These are phyloP conservation scores for Aspidapion aeneum DNA, from an alignment of 2,888 invertebrate species.

Conservation along the genomic window DNA sequence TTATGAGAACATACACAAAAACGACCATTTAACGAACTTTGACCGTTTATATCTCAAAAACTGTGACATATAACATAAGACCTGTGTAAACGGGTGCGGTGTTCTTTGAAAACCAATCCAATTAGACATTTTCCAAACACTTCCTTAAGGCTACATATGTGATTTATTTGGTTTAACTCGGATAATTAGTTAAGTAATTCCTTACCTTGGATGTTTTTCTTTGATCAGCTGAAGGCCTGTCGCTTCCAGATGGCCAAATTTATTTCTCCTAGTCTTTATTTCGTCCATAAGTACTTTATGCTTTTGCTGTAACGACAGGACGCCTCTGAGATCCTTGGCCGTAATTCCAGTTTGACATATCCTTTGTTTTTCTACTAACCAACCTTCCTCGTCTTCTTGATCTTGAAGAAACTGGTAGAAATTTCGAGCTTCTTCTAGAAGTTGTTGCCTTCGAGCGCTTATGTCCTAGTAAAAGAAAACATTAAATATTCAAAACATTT, in stretches of 20 bases:
- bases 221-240: slow-evolving; percentile 59
- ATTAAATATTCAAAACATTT: slow-evolving; percentile 5
- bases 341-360: slow-evolving; percentile 91
- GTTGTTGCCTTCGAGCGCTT: slow-evolving; percentile 72
- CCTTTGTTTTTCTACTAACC: slow-evolving; percentile 92
- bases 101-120: too few species aligned
- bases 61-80: too few species aligned
- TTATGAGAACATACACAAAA: too few species aligned
- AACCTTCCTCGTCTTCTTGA: slow-evolving; percentile 96
- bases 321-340: slow-evolving; percentile 89
- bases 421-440: slow-evolving; percentile 88
- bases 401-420: slow-evolving; percentile 96
- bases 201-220: slow-evolving; percentile 73
- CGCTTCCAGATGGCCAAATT: slow-evolving; percentile 69
- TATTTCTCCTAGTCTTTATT: slow-evolving; percentile 72
- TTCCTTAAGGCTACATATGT: too few species aligned
- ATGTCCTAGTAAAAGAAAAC: slow-evolving; percentile 54
- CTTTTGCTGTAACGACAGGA: slow-evolving; percentile 85
- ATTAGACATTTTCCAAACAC: too few species aligned
- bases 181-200: too few species aligned
- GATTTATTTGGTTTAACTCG: too few species aligned
- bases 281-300: slow-evolving; percentile 90
- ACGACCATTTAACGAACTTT: too few species aligned
- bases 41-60: too few species aligned
- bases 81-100: too few species aligned